phyloP scores from a whole-genome alignment of 2,113 vertebrate genomes.

The Etia nguti region DNA sequence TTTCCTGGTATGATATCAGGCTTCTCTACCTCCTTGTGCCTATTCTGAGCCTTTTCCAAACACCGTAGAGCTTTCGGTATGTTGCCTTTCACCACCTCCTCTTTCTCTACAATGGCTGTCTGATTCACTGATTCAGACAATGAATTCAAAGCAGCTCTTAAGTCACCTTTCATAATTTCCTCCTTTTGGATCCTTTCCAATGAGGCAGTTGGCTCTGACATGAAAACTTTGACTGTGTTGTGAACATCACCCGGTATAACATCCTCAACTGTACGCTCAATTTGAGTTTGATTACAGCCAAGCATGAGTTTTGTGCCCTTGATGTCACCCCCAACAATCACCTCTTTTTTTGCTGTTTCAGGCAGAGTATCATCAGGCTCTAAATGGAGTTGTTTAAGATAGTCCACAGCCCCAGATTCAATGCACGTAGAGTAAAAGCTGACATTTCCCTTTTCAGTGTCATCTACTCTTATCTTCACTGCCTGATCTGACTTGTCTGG shows the following conservation, averaged over 20 bases:
- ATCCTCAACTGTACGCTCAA: slow-evolving; percentile 81
- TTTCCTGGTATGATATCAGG: slow-evolving; percentile 76
- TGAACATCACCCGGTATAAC: slow-evolving; percentile 84
- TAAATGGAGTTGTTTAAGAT: slow-evolving; percentile 80
- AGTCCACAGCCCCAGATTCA: slow-evolving; percentile 85
- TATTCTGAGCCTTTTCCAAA: slow-evolving; percentile 74
- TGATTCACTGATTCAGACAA: slow-evolving; percentile 80
- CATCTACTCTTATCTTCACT: slow-evolving; percentile 74
- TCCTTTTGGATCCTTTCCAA: slow-evolving; percentile 71
- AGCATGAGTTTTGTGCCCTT: slow-evolving; percentile 80
- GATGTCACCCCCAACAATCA: slow-evolving; percentile 82
- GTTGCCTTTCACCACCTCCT: slow-evolving; percentile 81
- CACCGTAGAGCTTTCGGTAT: slow-evolving; percentile 74
- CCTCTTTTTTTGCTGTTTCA: slow-evolving; percentile 64
- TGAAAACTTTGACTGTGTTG: slow-evolving; percentile 81
- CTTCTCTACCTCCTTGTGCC: slow-evolving; percentile 73
- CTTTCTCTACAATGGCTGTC: slow-evolving; percentile 74
- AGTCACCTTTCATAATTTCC: slow-evolving; percentile 81
- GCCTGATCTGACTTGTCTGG: slow-evolving; percentile 59
- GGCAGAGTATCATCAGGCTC: slow-evolving; percentile 65
- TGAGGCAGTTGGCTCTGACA: slow-evolving; percentile 70
- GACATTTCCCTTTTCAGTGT: slow-evolving; percentile 84
- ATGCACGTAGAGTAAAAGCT: slow-evolving; percentile 90
- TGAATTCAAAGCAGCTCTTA: slow-evolving; percentile 78
- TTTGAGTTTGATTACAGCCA: slow-evolving; percentile 65